Evolutionary conservation across 30 jellyfish, hydroid and myxozoan genomes (phyloP).

Genomic region (Chrysaora quinquecirrha): DNA sequence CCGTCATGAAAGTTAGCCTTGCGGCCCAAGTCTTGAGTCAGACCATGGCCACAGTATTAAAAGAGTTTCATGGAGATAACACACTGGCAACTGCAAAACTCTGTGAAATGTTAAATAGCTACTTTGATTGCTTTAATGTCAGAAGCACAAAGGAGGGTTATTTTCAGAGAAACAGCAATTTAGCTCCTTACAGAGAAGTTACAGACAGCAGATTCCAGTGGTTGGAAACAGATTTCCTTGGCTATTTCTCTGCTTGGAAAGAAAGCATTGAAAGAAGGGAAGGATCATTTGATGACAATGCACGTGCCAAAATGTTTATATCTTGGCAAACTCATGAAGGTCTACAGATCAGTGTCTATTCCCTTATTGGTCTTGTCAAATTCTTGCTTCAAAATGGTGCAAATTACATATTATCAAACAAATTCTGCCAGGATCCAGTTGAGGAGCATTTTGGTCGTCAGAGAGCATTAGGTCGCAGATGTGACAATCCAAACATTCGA

Average conservation of each 20-base stretch:
- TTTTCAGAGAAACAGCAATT: constrained; percentile 24
- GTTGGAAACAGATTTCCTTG: constrained; percentile 44
- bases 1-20: constrained; percentile 42
- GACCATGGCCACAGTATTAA: constrained; percentile 27
- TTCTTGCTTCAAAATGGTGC: constrained; percentile 37
- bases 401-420: constrained; percentile 31
- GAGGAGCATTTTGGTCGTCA: constrained; percentile 63
- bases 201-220: constrained; percentile 57
- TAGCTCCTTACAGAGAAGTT: constrained; percentile 45
- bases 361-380: constrained; percentile 45
- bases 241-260: constrained; percentile 51
- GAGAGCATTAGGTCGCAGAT: constrained; percentile 36
- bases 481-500: constrained; percentile 61
- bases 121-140: constrained; percentile 66
- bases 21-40: constrained; percentile 64
- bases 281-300: constrained; percentile 32
- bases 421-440: constrained; percentile 53
- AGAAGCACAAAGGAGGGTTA: constrained; percentile 53
- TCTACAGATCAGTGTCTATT: constrained; percentile 28
- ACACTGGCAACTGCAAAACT: constrained; percentile 57
- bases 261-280: constrained; percentile 28
- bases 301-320: constrained; percentile 52
- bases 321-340: constrained; percentile 71
- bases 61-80: constrained; percentile 31
- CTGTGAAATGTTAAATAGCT: constrained; percentile 50